A percentile compares a stretch with the other conserved stretches of the same genome.
Conservation (phyloP, 2,113 vertebrate species). For the Salminus brasiliensis region DNA sequence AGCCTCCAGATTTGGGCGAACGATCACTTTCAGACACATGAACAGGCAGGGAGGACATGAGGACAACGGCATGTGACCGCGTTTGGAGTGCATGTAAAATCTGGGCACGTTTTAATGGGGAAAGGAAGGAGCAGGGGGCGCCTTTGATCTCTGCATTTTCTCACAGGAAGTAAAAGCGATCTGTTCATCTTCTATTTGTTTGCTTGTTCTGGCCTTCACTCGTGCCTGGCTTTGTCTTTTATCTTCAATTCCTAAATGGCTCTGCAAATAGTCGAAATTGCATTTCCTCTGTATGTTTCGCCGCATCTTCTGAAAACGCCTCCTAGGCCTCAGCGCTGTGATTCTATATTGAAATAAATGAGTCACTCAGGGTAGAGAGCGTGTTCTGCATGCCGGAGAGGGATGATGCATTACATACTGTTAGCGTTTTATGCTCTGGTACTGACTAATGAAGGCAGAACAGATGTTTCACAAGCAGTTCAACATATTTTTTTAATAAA, state of each 20-base stretch:
- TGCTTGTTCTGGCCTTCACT: not conserved
- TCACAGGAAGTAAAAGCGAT: not conserved
- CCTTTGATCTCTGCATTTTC: slow-evolving; percentile 8
- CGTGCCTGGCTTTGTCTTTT: not conserved
- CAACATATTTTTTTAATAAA: not conserved
- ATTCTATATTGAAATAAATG: not conserved
- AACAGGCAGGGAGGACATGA: not conserved
- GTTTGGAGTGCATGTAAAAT: not conserved
- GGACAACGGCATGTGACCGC: not conserved
- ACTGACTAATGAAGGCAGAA: not conserved
- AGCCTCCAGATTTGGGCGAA: too few relatives aligned
- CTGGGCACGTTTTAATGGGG: not conserved
- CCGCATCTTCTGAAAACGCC: not conserved
- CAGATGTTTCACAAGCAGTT: not conserved
- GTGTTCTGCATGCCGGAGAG: not conserved
- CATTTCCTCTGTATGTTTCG: not conserved
- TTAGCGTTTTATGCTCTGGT: not conserved
- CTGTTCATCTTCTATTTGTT: slow-evolving; percentile 8
- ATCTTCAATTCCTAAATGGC: not conserved
- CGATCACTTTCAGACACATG: too few relatives aligned
- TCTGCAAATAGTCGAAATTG: not conserved
- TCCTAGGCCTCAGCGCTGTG: not conserved
- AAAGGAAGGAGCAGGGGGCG: not conserved
- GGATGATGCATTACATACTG: too few relatives aligned
- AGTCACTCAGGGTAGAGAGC: not conserved